Evolutionary conservation across 2,797 vertebrate species (phyloP), one percentile per base, ranked within the genome.

Genomic region (Phoxinus dragarum): DNA sequence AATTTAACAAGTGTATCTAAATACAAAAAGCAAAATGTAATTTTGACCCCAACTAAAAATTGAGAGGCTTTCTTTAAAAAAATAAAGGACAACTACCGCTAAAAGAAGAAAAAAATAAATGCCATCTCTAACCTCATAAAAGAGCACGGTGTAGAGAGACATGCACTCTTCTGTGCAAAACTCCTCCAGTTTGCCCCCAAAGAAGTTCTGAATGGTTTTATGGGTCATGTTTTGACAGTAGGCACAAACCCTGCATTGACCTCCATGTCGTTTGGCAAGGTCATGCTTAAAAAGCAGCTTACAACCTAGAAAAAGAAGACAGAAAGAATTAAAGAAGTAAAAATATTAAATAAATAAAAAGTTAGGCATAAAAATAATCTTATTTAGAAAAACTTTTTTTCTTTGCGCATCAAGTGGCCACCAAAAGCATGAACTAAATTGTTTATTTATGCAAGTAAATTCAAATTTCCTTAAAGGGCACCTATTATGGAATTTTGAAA

Each of bases 141-240:
- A 98, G 84, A 99, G 94, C 80, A 98, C 97, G 0, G 98, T 98
- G 90, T 96, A 98, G 89, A 97, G 97, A 66, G 98, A 99, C 98
- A 99, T 98, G 95, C 98, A 99, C 47, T 98, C 96, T 47, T 98
- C 96, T 80, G 94, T 96, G 89, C 98, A 99, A 92, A 99, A 99
- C 86, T 99, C 97, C 92, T 99, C 97, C 73, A 96, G 92, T 82
- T 95, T 97, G 27, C 97, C 97, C 71, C 96, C 97, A 81, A 99
- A 98, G 90, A 96, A 97, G 91, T 96, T 98, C 91, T 97, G 97
- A 87, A 99, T 92, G 94, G 97, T 93, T 91, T 96, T 97, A 83
- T 96, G 96, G 86, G 95, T 93, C 71, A 97, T 91, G 86, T 97
- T 95, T 88, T 93, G 94, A 96, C 98, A 99, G 93, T 98, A 98